Evolutionary conservation across 2,797 vertebrate species (phyloP).

Genomic region (Rhynchotus rufescens): DNA sequence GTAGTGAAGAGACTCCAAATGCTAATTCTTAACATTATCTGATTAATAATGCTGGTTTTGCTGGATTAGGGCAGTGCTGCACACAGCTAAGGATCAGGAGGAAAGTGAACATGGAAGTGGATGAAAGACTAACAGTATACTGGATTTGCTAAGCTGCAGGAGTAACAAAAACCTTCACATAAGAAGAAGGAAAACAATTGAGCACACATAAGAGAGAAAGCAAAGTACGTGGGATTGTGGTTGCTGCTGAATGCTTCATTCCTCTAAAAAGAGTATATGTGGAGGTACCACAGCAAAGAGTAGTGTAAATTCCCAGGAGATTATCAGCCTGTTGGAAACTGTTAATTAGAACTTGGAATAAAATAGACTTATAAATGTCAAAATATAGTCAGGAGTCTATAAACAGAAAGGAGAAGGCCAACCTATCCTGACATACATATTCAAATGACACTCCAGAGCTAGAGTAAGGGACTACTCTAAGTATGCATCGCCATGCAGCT

Average conservation of each 20-base stretch:
- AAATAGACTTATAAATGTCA: neutral
- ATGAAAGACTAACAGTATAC: neutral
- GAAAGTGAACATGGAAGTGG: neutral
- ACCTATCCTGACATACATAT: neutral
- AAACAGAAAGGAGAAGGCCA: neutral
- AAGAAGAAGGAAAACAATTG: neutral
- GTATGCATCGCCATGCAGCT: neutral
- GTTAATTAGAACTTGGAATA: neutral
- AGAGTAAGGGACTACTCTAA: neutral
- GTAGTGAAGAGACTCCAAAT: neutral
- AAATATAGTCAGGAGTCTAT: neutral
- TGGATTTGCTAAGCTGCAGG: neutral
- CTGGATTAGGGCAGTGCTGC: neutral
- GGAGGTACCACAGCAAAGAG: neutral
- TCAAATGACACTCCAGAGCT: neutral
- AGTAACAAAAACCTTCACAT: neutral
- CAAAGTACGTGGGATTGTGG: neutral
- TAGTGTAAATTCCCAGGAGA: neutral
- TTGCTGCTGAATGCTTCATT: neutral
- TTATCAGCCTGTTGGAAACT: neutral
- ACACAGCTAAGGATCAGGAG: neutral
- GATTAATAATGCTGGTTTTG: neutral
- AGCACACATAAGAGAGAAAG: neutral
- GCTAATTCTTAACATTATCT: neutral
- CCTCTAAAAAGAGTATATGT: neutral